Percentiles rank a stretch among this genome's conserved stretches.
Evolutionary conservation across 2,113 vertebrate species (phyloP).

Genomic region (Planiliza haematocheilus): DNA sequence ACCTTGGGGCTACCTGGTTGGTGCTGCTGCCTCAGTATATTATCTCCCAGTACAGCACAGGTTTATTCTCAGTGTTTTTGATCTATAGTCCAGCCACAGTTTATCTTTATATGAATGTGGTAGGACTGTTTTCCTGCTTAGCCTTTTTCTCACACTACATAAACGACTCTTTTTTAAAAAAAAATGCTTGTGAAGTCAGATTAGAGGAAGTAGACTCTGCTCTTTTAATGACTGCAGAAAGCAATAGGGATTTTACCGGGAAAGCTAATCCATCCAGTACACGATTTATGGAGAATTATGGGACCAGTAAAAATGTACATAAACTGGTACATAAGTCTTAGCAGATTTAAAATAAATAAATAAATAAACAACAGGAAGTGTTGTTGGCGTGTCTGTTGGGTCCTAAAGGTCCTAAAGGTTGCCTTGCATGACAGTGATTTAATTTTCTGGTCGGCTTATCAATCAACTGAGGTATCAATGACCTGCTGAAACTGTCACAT

Average conservation of each 20-base stretch:
- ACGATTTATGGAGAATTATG: constrained; percentile 5
- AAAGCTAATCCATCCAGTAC: constrained; percentile 2
- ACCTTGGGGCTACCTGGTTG: not conserved
- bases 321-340: not conserved
- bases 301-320: not conserved
- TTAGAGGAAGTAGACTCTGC: not conserved
- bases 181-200: not conserved
- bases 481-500: no score
- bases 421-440: not conserved
- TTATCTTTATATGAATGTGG: not conserved
- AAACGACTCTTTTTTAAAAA: no score
- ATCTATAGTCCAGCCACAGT: not conserved
- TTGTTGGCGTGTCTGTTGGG: not conserved
- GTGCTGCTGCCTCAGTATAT: not conserved
- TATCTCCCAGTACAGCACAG: not conserved
- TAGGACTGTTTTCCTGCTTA: not conserved
- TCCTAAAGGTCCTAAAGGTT: not conserved
- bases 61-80: not conserved
- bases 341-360: not conserved
- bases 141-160: no score
- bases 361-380: not conserved
- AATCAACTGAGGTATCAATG: no score
- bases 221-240: not conserved
- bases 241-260: not conserved
- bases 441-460: no score